Percentiles rank a stretch among this genome's conserved stretches.
phyloP scores from a whole-genome alignment of 2,888 invertebrate species.

The Leistus spinibarbis region DNA sequence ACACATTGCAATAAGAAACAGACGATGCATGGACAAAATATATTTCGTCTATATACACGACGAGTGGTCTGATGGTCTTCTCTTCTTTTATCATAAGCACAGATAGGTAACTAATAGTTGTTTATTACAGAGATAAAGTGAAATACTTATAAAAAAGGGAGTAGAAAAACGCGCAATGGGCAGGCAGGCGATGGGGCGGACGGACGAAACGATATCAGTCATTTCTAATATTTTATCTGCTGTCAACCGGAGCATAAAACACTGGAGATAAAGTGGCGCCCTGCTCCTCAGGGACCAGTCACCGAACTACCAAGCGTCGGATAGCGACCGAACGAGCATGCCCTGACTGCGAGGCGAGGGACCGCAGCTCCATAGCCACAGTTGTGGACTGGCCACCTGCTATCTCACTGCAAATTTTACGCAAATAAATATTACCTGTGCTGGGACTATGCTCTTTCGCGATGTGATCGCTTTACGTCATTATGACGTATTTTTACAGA shows the following conservation, averaged over 20 bases:
- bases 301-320: slow-evolving; percentile 20
- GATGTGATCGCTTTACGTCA: too few relatives aligned
- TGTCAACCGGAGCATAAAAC: slow-evolving; percentile 59
- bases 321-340: not conserved
- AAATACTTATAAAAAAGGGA: slow-evolving; percentile 25
- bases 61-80: not conserved
- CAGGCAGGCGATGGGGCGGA: slow-evolving; percentile 13
- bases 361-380: not conserved
- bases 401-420: not conserved
- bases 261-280: slow-evolving; percentile 57
- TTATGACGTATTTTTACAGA: too few relatives aligned
- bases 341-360: not conserved
- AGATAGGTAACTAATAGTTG: slow-evolving; percentile 50
- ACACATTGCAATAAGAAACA: not conserved
- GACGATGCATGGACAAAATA: not conserved
- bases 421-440: not conserved
- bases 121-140: slow-evolving; percentile 53
- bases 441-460: too few relatives aligned
- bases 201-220: slow-evolving; percentile 52
- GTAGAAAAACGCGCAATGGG: slow-evolving; percentile 11
- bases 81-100: not conserved
- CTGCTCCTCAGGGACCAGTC: slow-evolving; percentile 55
- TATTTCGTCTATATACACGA: not conserved
- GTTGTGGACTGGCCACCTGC: not conserved
- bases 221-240: slow-evolving; percentile 59